Evolutionary conservation across 1,140 invertebrate species (phyloP).

Genomic region (Brevipalpus yothersi): DNA sequence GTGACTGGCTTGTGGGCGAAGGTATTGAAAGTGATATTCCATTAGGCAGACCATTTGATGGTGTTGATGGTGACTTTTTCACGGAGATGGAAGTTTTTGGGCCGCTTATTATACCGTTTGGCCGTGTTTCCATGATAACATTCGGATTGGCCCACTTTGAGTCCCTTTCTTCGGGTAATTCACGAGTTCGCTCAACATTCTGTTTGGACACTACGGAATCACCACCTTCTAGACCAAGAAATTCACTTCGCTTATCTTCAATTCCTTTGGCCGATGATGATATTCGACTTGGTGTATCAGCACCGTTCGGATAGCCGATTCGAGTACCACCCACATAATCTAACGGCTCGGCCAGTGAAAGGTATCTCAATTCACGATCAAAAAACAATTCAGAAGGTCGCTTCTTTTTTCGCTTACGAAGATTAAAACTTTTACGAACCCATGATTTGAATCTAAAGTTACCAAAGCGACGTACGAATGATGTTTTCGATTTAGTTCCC

Average conservation of each 20-base stretch:
- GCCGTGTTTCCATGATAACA: not conserved
- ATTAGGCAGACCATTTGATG: too few species aligned
- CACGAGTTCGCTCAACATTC: too few species aligned
- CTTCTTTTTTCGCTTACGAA: not conserved
- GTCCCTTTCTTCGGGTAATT: too few species aligned
- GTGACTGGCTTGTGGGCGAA: too few species aligned
- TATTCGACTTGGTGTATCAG: not conserved
- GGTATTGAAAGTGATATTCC: too few species aligned
- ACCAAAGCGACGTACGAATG: not conserved
- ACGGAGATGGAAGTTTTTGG: not conserved
- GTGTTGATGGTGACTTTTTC: too few species aligned
- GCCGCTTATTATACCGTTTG: not conserved
- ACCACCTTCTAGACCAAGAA: too few species aligned
- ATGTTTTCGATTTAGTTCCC: too few species aligned
- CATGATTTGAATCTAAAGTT: not conserved
- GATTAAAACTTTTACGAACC: not conserved
- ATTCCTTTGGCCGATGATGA: not conserved
- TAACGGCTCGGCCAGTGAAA: not conserved
- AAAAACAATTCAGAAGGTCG: not conserved
- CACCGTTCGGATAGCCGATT: not conserved
- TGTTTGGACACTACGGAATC: too few species aligned
- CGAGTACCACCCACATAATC: not conserved
- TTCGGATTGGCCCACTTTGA: too few species aligned
- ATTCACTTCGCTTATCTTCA: not conserved
- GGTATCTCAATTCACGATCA: not conserved